These are phyloP conservation scores for Drosophila rufa DNA, from an alignment of 1,140 invertebrate genomes.

Conservation along the genomic window DNA sequence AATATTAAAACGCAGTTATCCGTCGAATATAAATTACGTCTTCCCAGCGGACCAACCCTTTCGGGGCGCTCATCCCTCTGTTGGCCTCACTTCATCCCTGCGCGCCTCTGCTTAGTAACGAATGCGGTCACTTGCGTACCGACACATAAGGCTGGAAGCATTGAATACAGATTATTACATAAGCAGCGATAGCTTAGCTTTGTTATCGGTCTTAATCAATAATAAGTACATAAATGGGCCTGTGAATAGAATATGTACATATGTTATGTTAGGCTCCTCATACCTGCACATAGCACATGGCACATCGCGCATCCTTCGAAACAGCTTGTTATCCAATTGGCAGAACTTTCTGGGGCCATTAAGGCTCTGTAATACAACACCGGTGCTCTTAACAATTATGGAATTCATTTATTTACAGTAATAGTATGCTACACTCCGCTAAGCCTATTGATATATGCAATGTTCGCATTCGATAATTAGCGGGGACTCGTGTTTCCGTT, in stretches of 20 bases:
- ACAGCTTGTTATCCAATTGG: neutral
- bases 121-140: conserved; percentile 47
- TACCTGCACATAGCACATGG: conserved; percentile 1
- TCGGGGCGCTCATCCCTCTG: neutral
- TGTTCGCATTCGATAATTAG: conserved; percentile 11
- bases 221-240: neutral
- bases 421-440: conserved; percentile 11
- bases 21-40: neutral
- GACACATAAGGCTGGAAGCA: conserved; percentile 62
- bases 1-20: conserved; percentile 17
- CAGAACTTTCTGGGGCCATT: neutral
- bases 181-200: no score
- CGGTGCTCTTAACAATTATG: conserved; percentile 36
- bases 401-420: conserved; percentile 49
- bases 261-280: no score
- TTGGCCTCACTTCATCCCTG: neutral
- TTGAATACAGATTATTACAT: neutral
- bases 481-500: neutral
- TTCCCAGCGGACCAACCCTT: neutral
- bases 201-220: neutral
- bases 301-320: neutral
- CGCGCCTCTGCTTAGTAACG: conserved; percentile 44
- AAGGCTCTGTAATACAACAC: conserved; percentile 2
- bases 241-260: neutral
- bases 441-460: conserved; percentile 40